These are phyloP conservation scores for Triplophysa tibetana DNA, from an alignment of 2,113 vertebrate species.

Conservation along the genomic window DNA sequence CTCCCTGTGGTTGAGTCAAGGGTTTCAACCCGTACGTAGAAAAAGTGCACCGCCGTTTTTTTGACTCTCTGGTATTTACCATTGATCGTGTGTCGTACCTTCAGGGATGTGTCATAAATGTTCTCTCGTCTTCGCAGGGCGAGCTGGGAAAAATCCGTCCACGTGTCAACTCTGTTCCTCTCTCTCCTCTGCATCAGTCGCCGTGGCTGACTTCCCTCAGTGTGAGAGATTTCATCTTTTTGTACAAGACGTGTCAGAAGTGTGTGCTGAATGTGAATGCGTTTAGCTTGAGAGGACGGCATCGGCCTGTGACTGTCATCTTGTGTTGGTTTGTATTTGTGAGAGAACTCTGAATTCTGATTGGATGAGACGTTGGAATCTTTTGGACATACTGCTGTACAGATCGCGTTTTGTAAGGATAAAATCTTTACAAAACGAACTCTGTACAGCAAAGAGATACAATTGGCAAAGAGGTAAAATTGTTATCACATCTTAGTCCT, in stretches of 20 bases:
- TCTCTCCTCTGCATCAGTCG: background rate
- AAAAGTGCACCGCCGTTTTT: background rate
- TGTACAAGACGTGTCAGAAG: background rate
- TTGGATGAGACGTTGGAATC: too few species aligned
- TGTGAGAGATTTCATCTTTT: background rate
- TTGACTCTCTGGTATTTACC: conserved; percentile 8
- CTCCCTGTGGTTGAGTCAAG: background rate
- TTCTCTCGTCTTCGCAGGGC: background rate
- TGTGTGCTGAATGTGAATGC: background rate
- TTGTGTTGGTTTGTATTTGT: too few species aligned
- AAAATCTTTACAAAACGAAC: too few species aligned
- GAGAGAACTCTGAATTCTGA: too few species aligned
- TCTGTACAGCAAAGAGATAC: too few species aligned
- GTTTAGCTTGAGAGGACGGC: background rate
- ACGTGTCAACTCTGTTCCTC: background rate
- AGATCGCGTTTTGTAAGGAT: too few species aligned
- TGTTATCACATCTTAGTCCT: too few species aligned
- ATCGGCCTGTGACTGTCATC: too few species aligned
- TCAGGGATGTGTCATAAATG: conserved; percentile 7
- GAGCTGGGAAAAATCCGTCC: background rate
- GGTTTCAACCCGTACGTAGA: background rate
- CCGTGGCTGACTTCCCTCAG: background rate
- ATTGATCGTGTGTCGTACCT: conserved; percentile 30
- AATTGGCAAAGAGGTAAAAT: too few species aligned
- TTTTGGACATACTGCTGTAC: too few species aligned